Evolutionary conservation across 2,113 vertebrate genomes (phyloP).

Genomic region (Bubo scandiacus): DNA sequence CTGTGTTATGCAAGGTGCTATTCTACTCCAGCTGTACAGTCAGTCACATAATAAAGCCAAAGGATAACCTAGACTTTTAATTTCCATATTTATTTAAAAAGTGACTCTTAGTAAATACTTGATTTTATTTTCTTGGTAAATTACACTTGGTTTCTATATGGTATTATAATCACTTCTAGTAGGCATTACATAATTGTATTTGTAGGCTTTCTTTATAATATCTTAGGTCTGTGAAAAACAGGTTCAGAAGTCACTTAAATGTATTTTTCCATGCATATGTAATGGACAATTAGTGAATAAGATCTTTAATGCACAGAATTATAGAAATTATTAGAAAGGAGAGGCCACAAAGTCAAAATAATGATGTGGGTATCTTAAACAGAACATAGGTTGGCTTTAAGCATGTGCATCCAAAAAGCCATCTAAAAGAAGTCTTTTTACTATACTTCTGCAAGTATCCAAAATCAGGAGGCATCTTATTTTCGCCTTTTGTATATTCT

Average conservation of each 20-base stretch:
- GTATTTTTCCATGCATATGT: background rate
- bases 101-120: background rate
- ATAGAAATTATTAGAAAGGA: background rate
- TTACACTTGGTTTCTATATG: background rate
- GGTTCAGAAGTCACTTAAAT: background rate
- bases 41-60: background rate
- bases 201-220: background rate
- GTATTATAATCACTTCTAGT: background rate
- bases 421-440: background rate
- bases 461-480: background rate
- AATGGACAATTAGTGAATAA: background rate
- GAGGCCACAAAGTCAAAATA: background rate
- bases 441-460: background rate
- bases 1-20: background rate
- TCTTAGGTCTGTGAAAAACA: background rate
- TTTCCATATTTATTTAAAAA: background rate
- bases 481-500: background rate
- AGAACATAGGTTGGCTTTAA: background rate
- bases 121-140: background rate
- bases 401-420: background rate
- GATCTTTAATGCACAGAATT: background rate
- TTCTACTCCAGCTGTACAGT: background rate
- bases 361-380: background rate
- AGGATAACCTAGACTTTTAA: background rate
- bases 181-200: background rate